A percentile compares a stretch with the other conserved stretches of the same genome.
These are phyloP conservation scores for Triplophysa siluroides DNA, from an alignment of 2,113 vertebrate genomes.

Conservation along the genomic window DNA sequence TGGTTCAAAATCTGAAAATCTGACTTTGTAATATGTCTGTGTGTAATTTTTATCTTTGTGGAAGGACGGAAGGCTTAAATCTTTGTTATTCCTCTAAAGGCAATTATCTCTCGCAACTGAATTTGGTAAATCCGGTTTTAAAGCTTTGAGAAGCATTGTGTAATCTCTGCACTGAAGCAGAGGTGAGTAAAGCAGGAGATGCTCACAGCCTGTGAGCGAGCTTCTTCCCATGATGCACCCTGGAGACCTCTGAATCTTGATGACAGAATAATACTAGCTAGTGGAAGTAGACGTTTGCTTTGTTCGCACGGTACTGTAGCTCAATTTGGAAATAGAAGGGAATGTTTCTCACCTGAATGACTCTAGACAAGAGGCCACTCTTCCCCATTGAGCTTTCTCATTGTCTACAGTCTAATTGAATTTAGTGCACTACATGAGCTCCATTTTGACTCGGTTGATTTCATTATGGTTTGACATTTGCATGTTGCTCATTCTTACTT, in stretches of 20 bases:
- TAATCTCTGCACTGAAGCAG: conserved; percentile 30
- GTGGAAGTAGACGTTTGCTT: conserved; percentile 61
- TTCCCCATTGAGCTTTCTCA: not conserved
- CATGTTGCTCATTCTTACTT: not conserved
- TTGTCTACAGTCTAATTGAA: not conserved
- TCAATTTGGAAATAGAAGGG: conserved; percentile 15
- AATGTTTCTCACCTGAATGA: conserved; percentile 21
- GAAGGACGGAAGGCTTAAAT: not conserved
- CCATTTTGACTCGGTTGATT: too few species aligned
- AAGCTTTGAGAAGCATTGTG: conserved; percentile 23
- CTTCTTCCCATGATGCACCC: conserved; percentile 36
- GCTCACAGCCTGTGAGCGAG: conserved; percentile 22
- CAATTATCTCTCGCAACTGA: conserved; percentile 16
- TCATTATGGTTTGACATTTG: not conserved
- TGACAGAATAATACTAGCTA: conserved; percentile 44
- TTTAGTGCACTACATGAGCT: too few species aligned
- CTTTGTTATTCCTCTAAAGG: not conserved
- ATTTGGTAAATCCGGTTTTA: conserved; percentile 41
- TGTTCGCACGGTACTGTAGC: conserved; percentile 8
- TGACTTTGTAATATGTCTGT: not conserved
- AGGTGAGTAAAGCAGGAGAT: conserved; percentile 26
- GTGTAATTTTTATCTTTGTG: not conserved
- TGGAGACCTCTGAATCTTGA: conserved; percentile 23
- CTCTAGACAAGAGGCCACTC: not conserved
- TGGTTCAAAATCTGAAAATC: not conserved